Base-by-base conservation (phyloP, 2,797 vertebrate species). In the Sebastes vulpes region DNA sequence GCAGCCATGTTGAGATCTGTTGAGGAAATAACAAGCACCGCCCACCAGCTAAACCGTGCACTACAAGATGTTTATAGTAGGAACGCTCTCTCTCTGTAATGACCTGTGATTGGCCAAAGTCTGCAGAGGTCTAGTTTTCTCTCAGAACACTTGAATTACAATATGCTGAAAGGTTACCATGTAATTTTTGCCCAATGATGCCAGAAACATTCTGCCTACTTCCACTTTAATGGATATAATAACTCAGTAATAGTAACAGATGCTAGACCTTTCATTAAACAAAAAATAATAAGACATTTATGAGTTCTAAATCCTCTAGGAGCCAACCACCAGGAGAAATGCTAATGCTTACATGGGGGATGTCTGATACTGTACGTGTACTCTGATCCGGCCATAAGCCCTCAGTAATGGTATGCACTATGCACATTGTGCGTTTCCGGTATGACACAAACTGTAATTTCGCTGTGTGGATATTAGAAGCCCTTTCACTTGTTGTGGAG, bases 401-500 rank as follows among this genome's bases (percentile, higher is more conserved):
- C 29, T 38, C 6, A 50, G 66, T 81, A 82, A 71, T 52, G 18
- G 20, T 25, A 35, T 46, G 12, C 58, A 72, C 60, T 78, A 57
- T 72, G 38, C 70, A 70, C 16, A n/a, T 42, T 56, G 69, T 67
- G 50, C 56, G 46, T 54, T 63, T 61, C 28, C 18, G 38, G 21
- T 63, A 23, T 54, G 68, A 72, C 61, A 63, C 50, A 77, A 61
- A 73, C 53, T 52, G 72, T 83, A 83, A 89, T 88, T 32, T 86
- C 50, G 18, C 85, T 53, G 31, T 81, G 81, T 75, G 69, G 56
- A 82, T 86, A 88, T 90, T 89, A 82, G 65, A 80, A 76, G 66
- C 81, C 74, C 72, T 87, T 89, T 90, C 54, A 79, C 89, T 87
- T 94, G 84, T 88, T 91, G 85, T 89, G 85, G 67, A 73, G 87